These are phyloP conservation scores for Hanleya hanleyi DNA, from an alignment of 2,888 invertebrate species.

Conservation along the genomic window DNA sequence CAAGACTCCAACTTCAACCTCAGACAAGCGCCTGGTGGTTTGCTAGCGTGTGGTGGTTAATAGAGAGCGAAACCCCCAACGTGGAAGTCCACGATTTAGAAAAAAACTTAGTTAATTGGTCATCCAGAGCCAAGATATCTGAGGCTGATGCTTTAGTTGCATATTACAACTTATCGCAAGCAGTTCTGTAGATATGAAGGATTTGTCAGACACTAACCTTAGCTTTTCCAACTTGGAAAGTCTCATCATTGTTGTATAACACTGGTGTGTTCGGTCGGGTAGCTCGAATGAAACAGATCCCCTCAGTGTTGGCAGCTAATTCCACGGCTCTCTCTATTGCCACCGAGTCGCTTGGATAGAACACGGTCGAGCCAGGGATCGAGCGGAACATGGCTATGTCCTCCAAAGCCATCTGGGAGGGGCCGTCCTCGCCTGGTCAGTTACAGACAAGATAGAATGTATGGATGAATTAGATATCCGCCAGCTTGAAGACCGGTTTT, in stretches of 20 bases:
- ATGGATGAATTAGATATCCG: neutral
- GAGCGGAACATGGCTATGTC: slow-evolving; percentile 94
- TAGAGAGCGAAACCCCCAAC: too few species aligned
- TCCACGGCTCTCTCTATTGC: slow-evolving; percentile 93
- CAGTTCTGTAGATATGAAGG: too few species aligned
- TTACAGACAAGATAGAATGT: too few species aligned
- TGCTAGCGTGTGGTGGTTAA: too few species aligned
- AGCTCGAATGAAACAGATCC: slow-evolving; percentile 94
- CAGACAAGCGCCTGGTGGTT: too few species aligned
- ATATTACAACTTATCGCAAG: too few species aligned
- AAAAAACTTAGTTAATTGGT: too few species aligned
- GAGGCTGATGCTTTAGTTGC: too few species aligned
- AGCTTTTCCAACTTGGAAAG: slow-evolving; percentile 80
- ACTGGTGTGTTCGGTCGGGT: slow-evolving; percentile 90
- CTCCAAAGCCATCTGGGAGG: slow-evolving; percentile 98
- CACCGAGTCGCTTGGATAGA: slow-evolving; percentile 88
- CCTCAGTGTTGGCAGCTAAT: slow-evolving; percentile 92
- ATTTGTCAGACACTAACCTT: too few species aligned
- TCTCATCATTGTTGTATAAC: slow-evolving; percentile 86
- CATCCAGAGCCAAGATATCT: too few species aligned
- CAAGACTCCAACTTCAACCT: too few species aligned
- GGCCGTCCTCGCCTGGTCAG: slow-evolving; percentile 85
- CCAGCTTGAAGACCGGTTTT: neutral
- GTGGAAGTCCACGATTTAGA: too few species aligned
- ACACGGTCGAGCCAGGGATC: slow-evolving; percentile 81